A percentile compares a stretch with the other conserved stretches of the same genome.
Conservation (phyloP, 2,888 invertebrate species). For the Clunio marinus region DNA sequence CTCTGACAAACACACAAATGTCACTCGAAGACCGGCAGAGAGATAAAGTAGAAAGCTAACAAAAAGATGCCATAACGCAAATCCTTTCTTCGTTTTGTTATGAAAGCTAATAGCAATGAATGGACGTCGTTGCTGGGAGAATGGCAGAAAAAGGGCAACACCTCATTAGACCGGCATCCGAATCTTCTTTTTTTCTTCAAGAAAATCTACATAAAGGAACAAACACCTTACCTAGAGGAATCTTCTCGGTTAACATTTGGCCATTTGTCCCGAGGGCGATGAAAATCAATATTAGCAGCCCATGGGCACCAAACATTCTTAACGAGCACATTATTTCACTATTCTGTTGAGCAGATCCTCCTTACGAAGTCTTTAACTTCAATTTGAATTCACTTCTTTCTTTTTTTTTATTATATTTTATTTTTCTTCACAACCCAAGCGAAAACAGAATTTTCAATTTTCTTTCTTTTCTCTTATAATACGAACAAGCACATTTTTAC, state of each 20-base stretch:
- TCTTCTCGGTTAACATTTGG: constrained; percentile 51
- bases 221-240: constrained; percentile 43
- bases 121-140: neutral
- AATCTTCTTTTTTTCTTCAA: neutral
- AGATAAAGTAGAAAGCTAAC: neutral
- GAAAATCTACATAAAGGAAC: too few relatives aligned
- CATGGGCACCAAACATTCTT: constrained; percentile 16
- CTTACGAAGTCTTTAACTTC: neutral
- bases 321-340: constrained; percentile 30
- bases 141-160: constrained; percentile 20
- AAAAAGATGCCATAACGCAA: neutral
- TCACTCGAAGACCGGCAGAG: neutral
- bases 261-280: constrained; percentile 44
- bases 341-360: too few relatives aligned
- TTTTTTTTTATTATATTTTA: neutral
- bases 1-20: neutral
- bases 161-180: neutral
- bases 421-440: neutral
- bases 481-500: neutral
- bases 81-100: neutral
- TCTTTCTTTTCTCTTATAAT: neutral
- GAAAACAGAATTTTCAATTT: neutral
- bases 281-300: constrained; percentile 37
- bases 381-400: too few relatives aligned
- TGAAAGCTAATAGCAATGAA: neutral